A percentile compares a stretch with the other conserved stretches of the same genome.
Evolutionary conservation across 2,113 vertebrate genomes (phyloP).

Genomic region (Cyprinus carpio): DNA sequence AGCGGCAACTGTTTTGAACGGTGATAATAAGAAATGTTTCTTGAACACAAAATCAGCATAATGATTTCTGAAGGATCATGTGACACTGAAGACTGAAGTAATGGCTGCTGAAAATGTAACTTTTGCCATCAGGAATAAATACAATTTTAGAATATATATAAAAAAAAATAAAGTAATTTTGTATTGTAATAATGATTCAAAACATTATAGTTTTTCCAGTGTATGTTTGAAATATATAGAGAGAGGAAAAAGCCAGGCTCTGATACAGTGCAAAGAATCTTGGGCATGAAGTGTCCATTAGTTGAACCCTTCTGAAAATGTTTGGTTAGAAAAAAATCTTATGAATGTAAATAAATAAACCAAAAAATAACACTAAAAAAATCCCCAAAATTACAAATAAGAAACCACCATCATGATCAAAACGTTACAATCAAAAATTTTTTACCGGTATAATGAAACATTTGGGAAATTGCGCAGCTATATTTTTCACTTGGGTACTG

Average conservation of each 20-base stretch:
- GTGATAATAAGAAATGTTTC: not conserved
- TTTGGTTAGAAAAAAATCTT: too few species aligned
- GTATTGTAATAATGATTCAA: not conserved
- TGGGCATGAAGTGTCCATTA: too few species aligned
- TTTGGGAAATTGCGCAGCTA: too few species aligned
- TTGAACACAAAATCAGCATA: not conserved
- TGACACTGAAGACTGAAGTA: not conserved
- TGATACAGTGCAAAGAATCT: too few species aligned
- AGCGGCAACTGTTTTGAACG: not conserved
- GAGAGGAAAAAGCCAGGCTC: too few species aligned
- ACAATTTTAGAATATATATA: not conserved
- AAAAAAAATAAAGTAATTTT: not conserved
- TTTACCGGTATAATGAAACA: too few species aligned
- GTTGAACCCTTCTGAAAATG: too few species aligned
- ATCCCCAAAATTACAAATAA: not conserved
- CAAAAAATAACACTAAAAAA: not conserved
- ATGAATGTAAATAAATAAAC: not conserved
- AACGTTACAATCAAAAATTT: not conserved
- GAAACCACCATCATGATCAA: too few species aligned
- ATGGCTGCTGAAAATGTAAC: not conserved
- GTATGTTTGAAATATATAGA: too few species aligned
- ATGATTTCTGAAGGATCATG: not conserved
- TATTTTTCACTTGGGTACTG: not conserved
- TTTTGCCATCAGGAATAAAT: not conserved
- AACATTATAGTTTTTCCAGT: not conserved